Percentiles rank a stretch among this genome's conserved stretches.
Evolutionary conservation across 2,113 vertebrate genomes (phyloP).

Genomic region (Platichthys flesus): DNA sequence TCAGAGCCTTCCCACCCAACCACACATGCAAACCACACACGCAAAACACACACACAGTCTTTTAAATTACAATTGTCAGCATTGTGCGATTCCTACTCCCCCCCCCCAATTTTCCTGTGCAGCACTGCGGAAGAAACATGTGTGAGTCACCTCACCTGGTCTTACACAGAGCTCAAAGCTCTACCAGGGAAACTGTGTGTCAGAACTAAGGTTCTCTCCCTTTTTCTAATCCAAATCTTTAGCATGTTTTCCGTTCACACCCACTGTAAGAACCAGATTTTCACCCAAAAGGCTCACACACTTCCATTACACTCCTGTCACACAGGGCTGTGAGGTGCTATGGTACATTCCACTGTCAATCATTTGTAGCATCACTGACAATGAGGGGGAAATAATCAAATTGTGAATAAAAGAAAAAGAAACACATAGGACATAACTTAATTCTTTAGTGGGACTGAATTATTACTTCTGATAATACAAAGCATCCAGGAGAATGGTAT

Average conservation of each 20-base stretch:
- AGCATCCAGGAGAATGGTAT: neutral
- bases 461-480: no score
- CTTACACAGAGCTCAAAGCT: slow-evolving; percentile 37
- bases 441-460: no score
- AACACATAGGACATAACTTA: no score
- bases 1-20: slow-evolving; percentile 27
- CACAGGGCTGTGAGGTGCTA: neutral
- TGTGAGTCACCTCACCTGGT: slow-evolving; percentile 58
- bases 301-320: no score
- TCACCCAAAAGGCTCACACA: slow-evolving; percentile 1
- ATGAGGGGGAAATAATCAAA: neutral
- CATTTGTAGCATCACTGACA: no score
- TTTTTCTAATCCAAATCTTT: slow-evolving; percentile 36
- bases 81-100: neutral
- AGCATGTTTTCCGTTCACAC: slow-evolving; percentile 49
- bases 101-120: slow-evolving; percentile 33
- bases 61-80: slow-evolving; percentile 11
- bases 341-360: no score
- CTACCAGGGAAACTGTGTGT: slow-evolving; percentile 47
- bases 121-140: slow-evolving; percentile 10
- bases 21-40: slow-evolving; percentile 21
- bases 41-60: no score
- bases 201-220: slow-evolving; percentile 18
- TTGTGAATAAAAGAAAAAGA: neutral
- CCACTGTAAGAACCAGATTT: slow-evolving; percentile 48